Conservation (phyloP, 1,140 invertebrate species). For the Zaprionus vittiger region DNA sequence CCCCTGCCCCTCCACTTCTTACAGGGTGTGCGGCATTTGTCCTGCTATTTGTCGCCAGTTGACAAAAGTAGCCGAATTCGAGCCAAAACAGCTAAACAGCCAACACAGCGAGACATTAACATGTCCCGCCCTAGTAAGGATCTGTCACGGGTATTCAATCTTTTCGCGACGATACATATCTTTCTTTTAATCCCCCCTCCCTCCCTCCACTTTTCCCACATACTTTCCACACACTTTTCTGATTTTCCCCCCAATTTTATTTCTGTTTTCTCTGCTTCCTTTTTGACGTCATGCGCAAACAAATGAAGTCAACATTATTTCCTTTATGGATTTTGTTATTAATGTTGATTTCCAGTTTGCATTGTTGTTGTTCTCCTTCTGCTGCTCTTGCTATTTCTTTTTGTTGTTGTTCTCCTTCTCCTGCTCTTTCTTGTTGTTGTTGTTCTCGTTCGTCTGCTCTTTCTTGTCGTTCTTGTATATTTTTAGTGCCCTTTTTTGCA, state of each 20-base stretch:
- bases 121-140: neutral
- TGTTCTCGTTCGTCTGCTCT: neutral
- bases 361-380: conserved; percentile 34
- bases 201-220: neutral
- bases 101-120: neutral
- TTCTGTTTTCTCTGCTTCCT: neutral
- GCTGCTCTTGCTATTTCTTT: neutral
- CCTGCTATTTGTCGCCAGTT: neutral
- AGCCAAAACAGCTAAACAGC: too few relatives aligned
- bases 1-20: neutral
- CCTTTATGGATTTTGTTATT: conserved; percentile 82
- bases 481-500: conserved; percentile 70
- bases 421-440: conserved; percentile 23
- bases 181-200: neutral
- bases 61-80: neutral
- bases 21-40: neutral
- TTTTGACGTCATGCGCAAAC: conserved; percentile 77
- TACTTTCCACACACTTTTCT: conserved; percentile 2
- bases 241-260: neutral
- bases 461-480: conserved; percentile 42
- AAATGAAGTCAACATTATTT: conserved; percentile 80
- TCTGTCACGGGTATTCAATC: conserved; percentile 37
- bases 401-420: conserved; percentile 12
- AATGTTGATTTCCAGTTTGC: conserved; percentile 64
- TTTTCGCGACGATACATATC: conserved; percentile 8